Evolutionary conservation across 2,797 vertebrate species (phyloP), one percentile per base, ranked within the genome.

Genomic region (Brachymystax lenok): DNA sequence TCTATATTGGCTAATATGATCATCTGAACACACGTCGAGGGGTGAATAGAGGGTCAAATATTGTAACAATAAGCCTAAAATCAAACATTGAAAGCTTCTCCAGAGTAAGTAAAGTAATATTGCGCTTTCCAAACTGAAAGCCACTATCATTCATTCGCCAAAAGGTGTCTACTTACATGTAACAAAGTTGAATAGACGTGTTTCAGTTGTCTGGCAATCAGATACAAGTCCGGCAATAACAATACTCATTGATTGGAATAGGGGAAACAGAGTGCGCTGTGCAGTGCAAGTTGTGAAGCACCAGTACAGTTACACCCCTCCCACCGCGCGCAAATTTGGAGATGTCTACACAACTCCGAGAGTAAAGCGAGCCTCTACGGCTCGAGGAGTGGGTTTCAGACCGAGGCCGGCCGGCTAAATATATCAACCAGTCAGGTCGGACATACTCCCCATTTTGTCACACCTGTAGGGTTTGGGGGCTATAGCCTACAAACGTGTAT

Each of bases 381-480:
- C 84, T 78, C 74, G 91, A 91, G 89, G 87, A 77, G 77, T 28
- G 79, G 1, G 64, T 79, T 86, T 80, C 85, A 87, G 80, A 30
- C 71, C 50, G 74, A 24, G 76, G 66, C 77, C 13, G 73, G 78
- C 5, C 30, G 8, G 2, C 90, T 91, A 94, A 93, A 91, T 85
- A 86, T 93, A 93, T 89, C 87, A 77, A 77, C 50, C 79, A 87
- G 86, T 79, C 81, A 87, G 77, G 74, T 72, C 66, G 71, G 76
- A 76, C 19, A 77, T 14, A n/a, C 19, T 76, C 63, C 28, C 30
- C 66, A 24, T 63, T 78, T 63, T 74, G 54, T 66, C 77, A 63
- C 77, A 71, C 70, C 59, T 35, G 24, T 56, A 50, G 54, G 19
- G 56, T 19, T 63, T 14, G 28, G 61, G 30, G 54, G 54, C 56